Evolutionary conservation across 1,140 invertebrate species (phyloP).

Genomic region (Adelges cooleyi): DNA sequence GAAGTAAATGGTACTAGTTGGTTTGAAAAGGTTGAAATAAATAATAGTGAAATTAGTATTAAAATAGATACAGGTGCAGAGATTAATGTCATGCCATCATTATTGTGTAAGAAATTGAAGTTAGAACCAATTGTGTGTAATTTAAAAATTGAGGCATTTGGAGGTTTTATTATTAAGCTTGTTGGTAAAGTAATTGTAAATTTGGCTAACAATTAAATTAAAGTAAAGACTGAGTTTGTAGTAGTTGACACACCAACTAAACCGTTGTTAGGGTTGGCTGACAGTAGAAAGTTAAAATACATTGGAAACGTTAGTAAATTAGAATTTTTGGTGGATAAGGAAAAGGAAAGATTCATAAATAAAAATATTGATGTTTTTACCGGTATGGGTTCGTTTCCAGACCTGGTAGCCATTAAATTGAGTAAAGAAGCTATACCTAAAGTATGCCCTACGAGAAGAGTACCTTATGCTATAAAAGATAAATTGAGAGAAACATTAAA

Average conservation of each 20-base stretch:
- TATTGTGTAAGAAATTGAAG: not conserved
- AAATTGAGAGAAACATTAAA: constrained; percentile 10
- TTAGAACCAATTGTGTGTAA: not conserved
- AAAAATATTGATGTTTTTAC: constrained; percentile 14
- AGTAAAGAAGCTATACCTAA: not conserved
- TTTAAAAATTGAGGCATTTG: not conserved
- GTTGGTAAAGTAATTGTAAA: not conserved
- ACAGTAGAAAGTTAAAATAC: no score
- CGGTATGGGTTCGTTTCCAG: constrained; percentile 8
- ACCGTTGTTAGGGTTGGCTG: not conserved
- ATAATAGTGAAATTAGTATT: not conserved
- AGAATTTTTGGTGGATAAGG: no score
- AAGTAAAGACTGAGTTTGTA: not conserved
- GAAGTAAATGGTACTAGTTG: not conserved
- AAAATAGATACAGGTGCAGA: not conserved
- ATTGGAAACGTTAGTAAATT: no score
- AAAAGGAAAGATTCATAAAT: not conserved
- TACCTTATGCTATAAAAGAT: not conserved
- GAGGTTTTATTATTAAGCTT: not conserved
- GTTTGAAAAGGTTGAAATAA: not conserved
- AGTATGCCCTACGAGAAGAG: not conserved
- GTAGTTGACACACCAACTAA: not conserved
- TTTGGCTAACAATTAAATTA: not conserved
- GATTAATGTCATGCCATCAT: not conserved
- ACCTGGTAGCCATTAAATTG: not conserved